These are phyloP conservation scores for Bryconaethiops microstoma DNA, from an alignment of 2,797 vertebrate species.

Conservation along the genomic window DNA sequence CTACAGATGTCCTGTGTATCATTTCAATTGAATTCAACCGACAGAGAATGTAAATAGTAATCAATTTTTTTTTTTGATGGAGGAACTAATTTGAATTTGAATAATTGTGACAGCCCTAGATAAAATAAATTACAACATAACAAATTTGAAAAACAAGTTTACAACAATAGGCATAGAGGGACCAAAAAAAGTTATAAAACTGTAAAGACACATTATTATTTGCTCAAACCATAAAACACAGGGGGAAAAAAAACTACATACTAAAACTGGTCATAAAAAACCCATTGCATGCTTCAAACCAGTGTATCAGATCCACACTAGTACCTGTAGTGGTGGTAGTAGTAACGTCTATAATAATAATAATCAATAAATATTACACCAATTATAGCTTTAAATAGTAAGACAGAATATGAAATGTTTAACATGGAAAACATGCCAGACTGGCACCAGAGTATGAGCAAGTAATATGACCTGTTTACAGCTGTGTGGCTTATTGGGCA, in stretches of 20 bases:
- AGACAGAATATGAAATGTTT: background rate
- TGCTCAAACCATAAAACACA: conserved; percentile 4
- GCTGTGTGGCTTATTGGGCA: conserved; percentile 42
- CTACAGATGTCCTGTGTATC: no score
- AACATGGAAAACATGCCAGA: conserved; percentile 3
- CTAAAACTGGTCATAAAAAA: conserved; percentile 20
- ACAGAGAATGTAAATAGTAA: no score
- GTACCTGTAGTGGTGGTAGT: conserved; percentile 19
- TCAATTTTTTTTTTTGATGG: no score
- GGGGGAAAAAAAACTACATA: background rate
- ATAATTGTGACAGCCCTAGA: no score
- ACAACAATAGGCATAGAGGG: background rate
- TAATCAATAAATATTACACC: conserved; percentile 24
- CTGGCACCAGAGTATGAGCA: conserved; percentile 22
- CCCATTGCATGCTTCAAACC: conserved; percentile 18
- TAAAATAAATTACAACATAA: background rate
- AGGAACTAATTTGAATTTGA: no score
- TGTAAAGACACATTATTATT: conserved; percentile 1
- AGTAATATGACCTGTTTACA: conserved; percentile 2
- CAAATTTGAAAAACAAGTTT: background rate
- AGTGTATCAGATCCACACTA: conserved; percentile 33
- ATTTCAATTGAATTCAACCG: no score
- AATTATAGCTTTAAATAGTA: conserved; percentile 23
- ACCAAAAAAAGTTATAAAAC: background rate
- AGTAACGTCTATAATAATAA: background rate